Evolutionary conservation across 2,113 vertebrate genomes (phyloP).

Genomic region (Oriolus oriolus): DNA sequence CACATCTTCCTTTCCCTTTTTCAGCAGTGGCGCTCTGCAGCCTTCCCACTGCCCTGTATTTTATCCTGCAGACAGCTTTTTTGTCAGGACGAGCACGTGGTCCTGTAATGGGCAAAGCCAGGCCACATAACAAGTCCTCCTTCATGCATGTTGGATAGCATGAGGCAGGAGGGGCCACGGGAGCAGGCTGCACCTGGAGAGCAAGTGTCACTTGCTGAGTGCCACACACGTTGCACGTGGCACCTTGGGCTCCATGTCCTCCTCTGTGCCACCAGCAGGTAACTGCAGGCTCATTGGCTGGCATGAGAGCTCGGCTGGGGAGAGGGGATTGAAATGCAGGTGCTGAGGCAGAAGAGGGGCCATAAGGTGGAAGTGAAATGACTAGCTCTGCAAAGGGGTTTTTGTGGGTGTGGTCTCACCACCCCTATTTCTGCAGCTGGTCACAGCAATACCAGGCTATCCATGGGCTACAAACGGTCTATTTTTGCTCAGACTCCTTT

Average conservation of each 20-base stretch:
- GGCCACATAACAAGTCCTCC: not conserved
- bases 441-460: not conserved
- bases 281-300: not conserved
- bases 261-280: not conserved
- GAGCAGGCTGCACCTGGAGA: not conserved
- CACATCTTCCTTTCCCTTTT: not conserved
- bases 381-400: not conserved
- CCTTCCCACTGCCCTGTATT: not conserved
- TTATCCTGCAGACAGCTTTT: not conserved
- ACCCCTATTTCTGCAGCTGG: not conserved
- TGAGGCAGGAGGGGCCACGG: not conserved
- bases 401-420: not conserved
- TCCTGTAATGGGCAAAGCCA: accelerated
- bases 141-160: accelerated
- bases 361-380: not conserved
- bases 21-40: not conserved
- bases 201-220: not conserved
- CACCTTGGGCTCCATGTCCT: not conserved
- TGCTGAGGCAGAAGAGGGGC: not conserved
- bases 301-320: accelerated
- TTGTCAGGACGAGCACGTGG: not conserved
- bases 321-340: not conserved
- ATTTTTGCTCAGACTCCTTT: not conserved
- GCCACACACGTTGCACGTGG: accelerated
- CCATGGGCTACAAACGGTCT: not conserved